A percentile compares a stretch with the other conserved stretches of the same genome.
Evolutionary conservation across 37 sponge, comb jelly and placozoan species (phyloP).

Genomic region (Agelas oroides): DNA sequence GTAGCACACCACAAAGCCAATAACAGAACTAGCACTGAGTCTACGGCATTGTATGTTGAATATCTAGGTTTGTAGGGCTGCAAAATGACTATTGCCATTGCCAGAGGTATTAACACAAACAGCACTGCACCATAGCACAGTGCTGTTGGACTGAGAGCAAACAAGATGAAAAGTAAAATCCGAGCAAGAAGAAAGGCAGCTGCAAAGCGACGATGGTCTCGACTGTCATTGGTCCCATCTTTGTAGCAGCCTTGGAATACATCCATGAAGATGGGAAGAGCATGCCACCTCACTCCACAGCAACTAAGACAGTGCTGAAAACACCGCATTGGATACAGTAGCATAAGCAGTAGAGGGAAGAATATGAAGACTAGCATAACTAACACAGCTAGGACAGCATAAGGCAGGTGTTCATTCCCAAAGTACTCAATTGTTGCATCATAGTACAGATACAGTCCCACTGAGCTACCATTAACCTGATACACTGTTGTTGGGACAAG

Average conservation of each 20-base stretch:
- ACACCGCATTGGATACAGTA: conserved; percentile 2
- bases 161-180: conserved; percentile 17
- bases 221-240: background rate
- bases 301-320: too few relatives aligned
- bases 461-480: background rate
- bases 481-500: conserved; percentile 23
- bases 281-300: too few relatives aligned
- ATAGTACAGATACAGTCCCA: background rate
- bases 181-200: conserved; percentile 47
- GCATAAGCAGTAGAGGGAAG: conserved; percentile 10
- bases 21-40: background rate
- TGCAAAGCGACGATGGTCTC: conserved; percentile 65
- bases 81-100: background rate
- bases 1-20: background rate
- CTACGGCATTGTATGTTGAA: background rate
- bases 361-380: background rate
- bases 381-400: conserved; percentile 23
- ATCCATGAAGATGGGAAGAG: too few relatives aligned
- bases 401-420: conserved; percentile 7
- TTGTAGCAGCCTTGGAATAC: too few relatives aligned
- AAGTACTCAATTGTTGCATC: conserved; percentile 14
- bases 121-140: too few relatives aligned
- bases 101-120: too few relatives aligned
- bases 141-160: conserved; percentile 17
- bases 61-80: background rate